Conservation (phyloP, 2,113 vertebrate genomes). For the Aphyosemion australe region DNA sequence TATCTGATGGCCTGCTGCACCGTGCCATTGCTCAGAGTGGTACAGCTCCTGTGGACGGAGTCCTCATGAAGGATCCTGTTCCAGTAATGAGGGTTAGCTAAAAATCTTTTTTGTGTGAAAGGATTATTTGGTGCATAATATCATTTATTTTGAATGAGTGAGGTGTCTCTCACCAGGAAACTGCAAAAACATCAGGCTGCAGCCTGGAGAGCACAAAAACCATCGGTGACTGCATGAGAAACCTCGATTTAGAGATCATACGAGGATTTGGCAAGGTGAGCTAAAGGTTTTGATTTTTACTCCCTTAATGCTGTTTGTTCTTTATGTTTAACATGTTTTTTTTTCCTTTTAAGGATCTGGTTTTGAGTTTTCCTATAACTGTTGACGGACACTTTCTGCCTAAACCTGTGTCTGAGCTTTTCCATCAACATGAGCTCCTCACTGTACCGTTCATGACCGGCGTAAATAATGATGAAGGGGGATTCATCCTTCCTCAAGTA, state of each 20-base stretch:
- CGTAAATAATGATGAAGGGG: conserved; percentile 59
- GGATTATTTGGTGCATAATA: neutral
- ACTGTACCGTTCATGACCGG: conserved; percentile 64
- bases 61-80: conserved; percentile 34
- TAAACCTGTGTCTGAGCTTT: conserved; percentile 47
- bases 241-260: conserved; percentile 49
- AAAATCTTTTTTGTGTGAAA: neutral
- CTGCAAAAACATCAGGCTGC: conserved; percentile 71
- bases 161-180: conserved; percentile 35
- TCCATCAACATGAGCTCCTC: conserved; percentile 33
- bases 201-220: conserved; percentile 66
- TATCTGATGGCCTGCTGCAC: conserved; percentile 82
- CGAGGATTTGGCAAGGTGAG: conserved; percentile 25
- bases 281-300: neutral
- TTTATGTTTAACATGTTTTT: neutral
- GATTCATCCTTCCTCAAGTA: conserved; percentile 39
- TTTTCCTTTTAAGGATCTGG: conserved; percentile 6
- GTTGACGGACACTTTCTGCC: conserved; percentile 56
- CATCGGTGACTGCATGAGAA: conserved; percentile 71
- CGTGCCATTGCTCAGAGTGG: conserved; percentile 86
- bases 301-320: neutral
- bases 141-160: neutral
- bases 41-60: conserved; percentile 62
- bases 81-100: conserved; percentile 34
- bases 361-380: neutral